Conservation (phyloP, 2,113 vertebrate species). For the Neolamprologus sp. region DNA sequence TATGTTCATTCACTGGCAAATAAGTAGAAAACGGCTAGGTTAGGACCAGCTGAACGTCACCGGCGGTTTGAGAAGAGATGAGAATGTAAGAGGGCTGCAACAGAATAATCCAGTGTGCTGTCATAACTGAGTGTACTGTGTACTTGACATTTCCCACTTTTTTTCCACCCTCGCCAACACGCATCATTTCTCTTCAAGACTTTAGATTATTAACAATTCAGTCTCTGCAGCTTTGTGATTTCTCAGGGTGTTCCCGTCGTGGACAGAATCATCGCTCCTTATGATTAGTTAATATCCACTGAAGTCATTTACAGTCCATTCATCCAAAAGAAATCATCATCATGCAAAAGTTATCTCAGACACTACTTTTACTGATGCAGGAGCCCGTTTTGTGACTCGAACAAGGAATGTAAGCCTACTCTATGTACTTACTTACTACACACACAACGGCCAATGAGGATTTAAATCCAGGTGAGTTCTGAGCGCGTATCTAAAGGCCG, state of each 20-base stretch:
- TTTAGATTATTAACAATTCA: not conserved
- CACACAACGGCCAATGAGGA: conserved; percentile 5
- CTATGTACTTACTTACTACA: conserved; percentile 9
- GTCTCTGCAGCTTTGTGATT: not conserved
- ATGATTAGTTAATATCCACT: not conserved
- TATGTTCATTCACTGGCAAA: not conserved
- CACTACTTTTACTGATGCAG: conserved; percentile 20
- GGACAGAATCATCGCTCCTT: not conserved
- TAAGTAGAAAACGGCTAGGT: not conserved
- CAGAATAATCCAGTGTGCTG: not conserved
- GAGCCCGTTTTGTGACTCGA: not conserved
- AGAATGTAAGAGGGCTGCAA: not conserved
- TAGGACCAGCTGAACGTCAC: not conserved
- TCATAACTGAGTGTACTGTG: not conserved
- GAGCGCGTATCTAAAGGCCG: conserved; percentile 20
- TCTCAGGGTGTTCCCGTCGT: not conserved
- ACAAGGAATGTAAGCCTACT: not conserved
- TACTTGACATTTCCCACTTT: not conserved
- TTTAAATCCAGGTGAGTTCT: not conserved
- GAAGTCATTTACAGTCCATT: conserved; percentile 9
- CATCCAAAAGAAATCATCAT: conserved; percentile 22
- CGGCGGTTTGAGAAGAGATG: not conserved
- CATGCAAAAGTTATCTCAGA: conserved; percentile 46
- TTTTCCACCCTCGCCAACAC: not conserved
- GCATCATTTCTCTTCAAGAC: not conserved